Conservation (phyloP, 64 coral and sea anemone genomes). For the Actinia equina region DNA sequence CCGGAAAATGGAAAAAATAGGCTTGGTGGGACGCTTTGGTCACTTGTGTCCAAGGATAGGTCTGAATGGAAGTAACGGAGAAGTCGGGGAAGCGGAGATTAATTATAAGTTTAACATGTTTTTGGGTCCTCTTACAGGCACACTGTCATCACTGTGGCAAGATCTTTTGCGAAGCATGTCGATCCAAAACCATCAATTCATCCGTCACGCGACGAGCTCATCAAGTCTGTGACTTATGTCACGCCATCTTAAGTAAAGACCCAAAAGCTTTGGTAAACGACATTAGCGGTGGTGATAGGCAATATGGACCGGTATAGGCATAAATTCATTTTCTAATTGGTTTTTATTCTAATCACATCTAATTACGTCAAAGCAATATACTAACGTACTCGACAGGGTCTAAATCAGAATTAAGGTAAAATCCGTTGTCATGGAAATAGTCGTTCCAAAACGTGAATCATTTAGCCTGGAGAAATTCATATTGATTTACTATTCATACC, state of each 20-base stretch:
- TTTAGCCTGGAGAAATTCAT: neutral
- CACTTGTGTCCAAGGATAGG: no score
- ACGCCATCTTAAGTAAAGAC: constrained; percentile 72
- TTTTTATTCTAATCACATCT: neutral
- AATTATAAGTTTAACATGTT: neutral
- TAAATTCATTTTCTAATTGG: neutral
- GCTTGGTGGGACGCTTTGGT: no score
- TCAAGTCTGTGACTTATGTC: constrained; percentile 74
- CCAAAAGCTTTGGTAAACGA: constrained; percentile 47
- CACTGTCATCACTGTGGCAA: constrained; percentile 89
- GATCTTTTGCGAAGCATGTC: constrained; percentile 81
- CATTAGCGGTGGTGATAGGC: neutral
- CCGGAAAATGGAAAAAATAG: no score
- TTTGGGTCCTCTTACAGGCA: constrained; percentile 11
- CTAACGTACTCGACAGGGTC: neutral
- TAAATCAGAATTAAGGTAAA: neutral
- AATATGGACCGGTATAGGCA: neutral
- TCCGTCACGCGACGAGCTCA: constrained; percentile 29
- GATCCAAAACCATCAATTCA: constrained; percentile 57
- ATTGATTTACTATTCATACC: no score
- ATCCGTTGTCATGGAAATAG: neutral
- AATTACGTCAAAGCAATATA: neutral
- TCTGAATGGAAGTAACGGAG: no score
- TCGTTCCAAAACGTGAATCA: neutral
- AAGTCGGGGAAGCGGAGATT: neutral